Evolutionary conservation across 2,113 vertebrate genomes (phyloP).

Genomic region (Scatophagus argus): DNA sequence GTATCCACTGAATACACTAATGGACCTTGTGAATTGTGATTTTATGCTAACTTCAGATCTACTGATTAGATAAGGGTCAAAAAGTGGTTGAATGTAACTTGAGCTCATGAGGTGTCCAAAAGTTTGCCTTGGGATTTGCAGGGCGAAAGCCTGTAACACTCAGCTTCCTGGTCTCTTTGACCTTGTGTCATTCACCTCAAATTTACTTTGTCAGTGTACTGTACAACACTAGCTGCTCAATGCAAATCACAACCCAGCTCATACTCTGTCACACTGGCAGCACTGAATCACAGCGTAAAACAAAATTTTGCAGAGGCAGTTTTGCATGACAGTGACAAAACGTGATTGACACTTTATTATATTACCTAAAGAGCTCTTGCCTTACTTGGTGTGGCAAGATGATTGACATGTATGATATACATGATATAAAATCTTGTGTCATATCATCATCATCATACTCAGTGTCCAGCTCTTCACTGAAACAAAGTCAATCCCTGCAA

Average conservation of each 20-base stretch:
- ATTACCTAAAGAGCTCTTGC: background rate
- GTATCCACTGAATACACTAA: background rate
- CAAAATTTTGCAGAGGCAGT: background rate
- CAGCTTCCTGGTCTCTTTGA: constrained; percentile 66
- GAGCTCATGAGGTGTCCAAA: too few species aligned
- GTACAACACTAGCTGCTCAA: constrained; percentile 59
- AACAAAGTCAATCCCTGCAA: background rate
- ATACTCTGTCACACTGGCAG: constrained; percentile 27
- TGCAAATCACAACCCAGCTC: constrained; percentile 41
- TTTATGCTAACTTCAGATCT: background rate
- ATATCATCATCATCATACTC: too few species aligned
- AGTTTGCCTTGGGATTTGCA: constrained; percentile 18
- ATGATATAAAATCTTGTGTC: background rate
- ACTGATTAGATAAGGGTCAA: background rate
- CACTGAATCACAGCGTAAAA: constrained; percentile 4
- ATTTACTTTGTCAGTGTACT: constrained; percentile 32
- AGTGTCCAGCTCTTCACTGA: constrained; percentile 32
- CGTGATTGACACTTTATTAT: background rate
- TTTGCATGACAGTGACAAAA: background rate
- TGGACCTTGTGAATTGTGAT: background rate
- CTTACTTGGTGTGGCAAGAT: background rate
- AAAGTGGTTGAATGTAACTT: background rate
- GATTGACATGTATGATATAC: background rate
- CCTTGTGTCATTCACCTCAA: constrained; percentile 39
- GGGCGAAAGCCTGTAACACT: constrained; percentile 40